These are phyloP conservation scores for Zaprionus vittiger DNA, from an alignment of 1,140 invertebrate species.

Conservation along the genomic window DNA sequence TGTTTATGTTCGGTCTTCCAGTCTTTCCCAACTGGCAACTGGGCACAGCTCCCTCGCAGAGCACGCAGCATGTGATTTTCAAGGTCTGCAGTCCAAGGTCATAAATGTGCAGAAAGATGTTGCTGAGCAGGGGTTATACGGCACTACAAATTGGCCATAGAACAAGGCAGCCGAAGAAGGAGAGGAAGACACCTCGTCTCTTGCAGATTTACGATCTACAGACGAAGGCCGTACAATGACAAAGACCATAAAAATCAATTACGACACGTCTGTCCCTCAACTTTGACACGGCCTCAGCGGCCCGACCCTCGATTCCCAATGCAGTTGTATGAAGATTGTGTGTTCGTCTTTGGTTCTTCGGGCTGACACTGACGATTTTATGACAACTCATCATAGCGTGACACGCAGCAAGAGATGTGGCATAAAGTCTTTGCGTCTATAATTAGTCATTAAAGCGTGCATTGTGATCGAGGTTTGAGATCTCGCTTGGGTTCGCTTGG, in stretches of 20 bases:
- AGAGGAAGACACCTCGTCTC: slow-evolving; percentile 4
- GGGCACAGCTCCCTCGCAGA: slow-evolving; percentile 12
- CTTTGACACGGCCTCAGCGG: slow-evolving; percentile 66
- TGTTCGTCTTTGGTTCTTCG: slow-evolving; percentile 16
- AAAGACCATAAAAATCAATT: slow-evolving; percentile 82
- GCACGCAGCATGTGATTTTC: slow-evolving; percentile 31
- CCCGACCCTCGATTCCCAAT: slow-evolving; percentile 26
- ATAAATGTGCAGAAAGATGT: slow-evolving; percentile 54
- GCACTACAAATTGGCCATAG: slow-evolving; percentile 60
- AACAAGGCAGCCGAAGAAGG: slow-evolving; percentile 27
- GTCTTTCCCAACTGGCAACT: slow-evolving; percentile 20
- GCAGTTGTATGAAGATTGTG: neutral
- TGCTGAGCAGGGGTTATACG: neutral
- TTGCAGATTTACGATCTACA: slow-evolving; percentile 70
- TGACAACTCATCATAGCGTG: slow-evolving; percentile 82
- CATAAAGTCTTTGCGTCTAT: slow-evolving; percentile 66
- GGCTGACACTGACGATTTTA: slow-evolving; percentile 75
- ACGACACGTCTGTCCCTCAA: slow-evolving; percentile 79
- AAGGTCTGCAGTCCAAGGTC: slow-evolving; percentile 66
- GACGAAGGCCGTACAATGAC: slow-evolving; percentile 68
- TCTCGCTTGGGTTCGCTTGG: slow-evolving; percentile 14
- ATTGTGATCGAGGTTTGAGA: slow-evolving; percentile 60
- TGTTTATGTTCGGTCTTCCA: slow-evolving; percentile 69
- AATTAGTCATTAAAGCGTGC: slow-evolving; percentile 81
- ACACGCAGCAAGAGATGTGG: slow-evolving; percentile 54